These are phyloP conservation scores for Enteromius trimaculatus DNA, from an alignment of 2,797 vertebrate species.

Conservation along the genomic window DNA sequence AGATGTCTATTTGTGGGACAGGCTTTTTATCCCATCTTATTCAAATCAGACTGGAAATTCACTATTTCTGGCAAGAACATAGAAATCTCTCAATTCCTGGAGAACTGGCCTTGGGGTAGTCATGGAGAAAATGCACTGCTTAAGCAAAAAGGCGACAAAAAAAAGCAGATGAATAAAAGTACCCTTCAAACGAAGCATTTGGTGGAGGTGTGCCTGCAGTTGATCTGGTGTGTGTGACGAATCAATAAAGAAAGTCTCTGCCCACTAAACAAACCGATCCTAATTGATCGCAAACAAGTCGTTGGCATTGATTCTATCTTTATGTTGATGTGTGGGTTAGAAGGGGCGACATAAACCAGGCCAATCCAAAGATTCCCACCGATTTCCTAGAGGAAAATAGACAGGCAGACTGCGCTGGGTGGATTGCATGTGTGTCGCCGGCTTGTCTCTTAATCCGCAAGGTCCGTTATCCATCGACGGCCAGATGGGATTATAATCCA, in stretches of 20 bases:
- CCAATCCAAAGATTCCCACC: conserved; percentile 8
- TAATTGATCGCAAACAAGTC: conserved; percentile 36
- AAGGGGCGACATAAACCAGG: conserved; percentile 10
- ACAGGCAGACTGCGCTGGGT: not conserved
- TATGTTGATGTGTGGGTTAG: conserved; percentile 16
- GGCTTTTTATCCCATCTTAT: not conserved
- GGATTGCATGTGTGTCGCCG: conserved; percentile 52
- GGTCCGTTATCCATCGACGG: conserved; percentile 59
- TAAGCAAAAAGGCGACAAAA: not conserved
- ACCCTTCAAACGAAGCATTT: not conserved
- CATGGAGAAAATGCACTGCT: not conserved
- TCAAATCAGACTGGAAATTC: not conserved
- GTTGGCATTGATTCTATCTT: conserved; percentile 41
- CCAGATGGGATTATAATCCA: conserved; percentile 75
- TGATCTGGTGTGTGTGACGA: not conserved
- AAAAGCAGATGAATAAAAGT: not conserved
- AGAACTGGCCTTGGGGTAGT: not conserved
- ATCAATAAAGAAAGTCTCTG: conserved; percentile 37
- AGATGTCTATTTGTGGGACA: not conserved
- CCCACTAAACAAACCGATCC: conserved; percentile 21
- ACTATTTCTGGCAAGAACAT: not conserved
- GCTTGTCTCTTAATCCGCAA: conserved; percentile 66
- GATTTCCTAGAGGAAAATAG: conserved; percentile 28
- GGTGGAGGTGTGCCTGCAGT: not conserved
- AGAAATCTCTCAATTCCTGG: not conserved